Conservation (phyloP, 2,797 vertebrate species). For the Pseudopleuronectes americanus region DNA sequence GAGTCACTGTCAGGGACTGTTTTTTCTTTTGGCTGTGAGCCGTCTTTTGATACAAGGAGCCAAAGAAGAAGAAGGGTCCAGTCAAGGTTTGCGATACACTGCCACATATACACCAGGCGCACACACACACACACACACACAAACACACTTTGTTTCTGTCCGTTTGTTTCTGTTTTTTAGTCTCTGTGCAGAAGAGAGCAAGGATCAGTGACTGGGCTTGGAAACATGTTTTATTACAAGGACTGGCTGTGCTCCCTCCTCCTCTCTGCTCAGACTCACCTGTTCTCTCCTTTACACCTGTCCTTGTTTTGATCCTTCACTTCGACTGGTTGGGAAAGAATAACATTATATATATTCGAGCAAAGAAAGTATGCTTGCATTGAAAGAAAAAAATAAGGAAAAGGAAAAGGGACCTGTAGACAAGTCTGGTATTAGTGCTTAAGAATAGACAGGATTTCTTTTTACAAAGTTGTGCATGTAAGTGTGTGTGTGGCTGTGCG, state of each 20-base stretch:
- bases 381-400: background rate
- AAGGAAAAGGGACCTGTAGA: background rate
- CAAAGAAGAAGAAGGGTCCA: slow-evolving; percentile 21
- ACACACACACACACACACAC: background rate
- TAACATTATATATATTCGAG: background rate
- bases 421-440: background rate
- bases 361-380: slow-evolving; percentile 1
- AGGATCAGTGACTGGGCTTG: slow-evolving; percentile 28
- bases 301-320: slow-evolving; percentile 33
- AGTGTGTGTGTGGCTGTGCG: background rate
- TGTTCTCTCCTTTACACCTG: slow-evolving; percentile 10
- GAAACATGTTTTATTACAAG: slow-evolving; percentile 43
- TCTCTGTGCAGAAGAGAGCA: slow-evolving; percentile 28
- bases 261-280: slow-evolving; percentile 20
- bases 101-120: background rate
- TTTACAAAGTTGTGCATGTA: slow-evolving; percentile 8
- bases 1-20: slow-evolving; percentile 38
- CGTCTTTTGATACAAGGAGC: slow-evolving; percentile 34
- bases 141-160: slow-evolving; percentile 1
- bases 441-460: background rate
- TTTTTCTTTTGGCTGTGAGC: slow-evolving; percentile 45
- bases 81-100: slow-evolving; percentile 1
- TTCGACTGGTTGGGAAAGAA: slow-evolving; percentile 3
- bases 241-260: slow-evolving; percentile 21
- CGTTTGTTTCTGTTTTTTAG: slow-evolving; percentile 12